Conservation (phyloP, 2,888 invertebrate genomes). For the Piscicola geometra region DNA sequence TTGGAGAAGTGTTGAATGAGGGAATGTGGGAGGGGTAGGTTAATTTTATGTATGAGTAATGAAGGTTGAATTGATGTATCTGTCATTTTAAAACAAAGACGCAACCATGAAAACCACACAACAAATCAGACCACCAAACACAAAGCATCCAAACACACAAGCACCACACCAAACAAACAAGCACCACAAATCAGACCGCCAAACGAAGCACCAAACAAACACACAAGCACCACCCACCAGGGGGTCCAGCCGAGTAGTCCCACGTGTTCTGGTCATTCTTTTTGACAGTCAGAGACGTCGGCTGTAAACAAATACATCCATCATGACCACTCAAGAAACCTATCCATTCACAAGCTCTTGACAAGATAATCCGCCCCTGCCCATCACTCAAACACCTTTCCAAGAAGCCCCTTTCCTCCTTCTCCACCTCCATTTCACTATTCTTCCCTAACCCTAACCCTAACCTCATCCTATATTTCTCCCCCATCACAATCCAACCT, state of each 20-base stretch:
- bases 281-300: constrained; percentile 91
- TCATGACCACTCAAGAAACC: too few relatives aligned
- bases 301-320: constrained; percentile 72
- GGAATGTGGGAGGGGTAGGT: background rate
- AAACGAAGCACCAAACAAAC: background rate
- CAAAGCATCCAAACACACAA: too few relatives aligned
- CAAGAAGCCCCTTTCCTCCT: too few relatives aligned
- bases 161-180: constrained; percentile 7
- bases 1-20: too few relatives aligned
- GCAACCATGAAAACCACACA: background rate
- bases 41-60: background rate
- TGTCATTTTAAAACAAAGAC: background rate
- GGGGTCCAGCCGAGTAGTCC: constrained; percentile 73
- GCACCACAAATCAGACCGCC: background rate
- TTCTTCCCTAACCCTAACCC: too few relatives aligned
- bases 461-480: background rate
- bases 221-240: constrained; percentile 17
- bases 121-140: too few relatives aligned
- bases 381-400: too few relatives aligned
- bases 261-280: constrained; percentile 94
- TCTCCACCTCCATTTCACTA: too few relatives aligned
- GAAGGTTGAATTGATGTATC: background rate
- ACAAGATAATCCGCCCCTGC: too few relatives aligned
- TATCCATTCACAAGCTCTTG: too few relatives aligned
- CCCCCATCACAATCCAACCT: too few relatives aligned